Conservation (phyloP, 2,888 invertebrate species). For the Synergus itoensis region DNA sequence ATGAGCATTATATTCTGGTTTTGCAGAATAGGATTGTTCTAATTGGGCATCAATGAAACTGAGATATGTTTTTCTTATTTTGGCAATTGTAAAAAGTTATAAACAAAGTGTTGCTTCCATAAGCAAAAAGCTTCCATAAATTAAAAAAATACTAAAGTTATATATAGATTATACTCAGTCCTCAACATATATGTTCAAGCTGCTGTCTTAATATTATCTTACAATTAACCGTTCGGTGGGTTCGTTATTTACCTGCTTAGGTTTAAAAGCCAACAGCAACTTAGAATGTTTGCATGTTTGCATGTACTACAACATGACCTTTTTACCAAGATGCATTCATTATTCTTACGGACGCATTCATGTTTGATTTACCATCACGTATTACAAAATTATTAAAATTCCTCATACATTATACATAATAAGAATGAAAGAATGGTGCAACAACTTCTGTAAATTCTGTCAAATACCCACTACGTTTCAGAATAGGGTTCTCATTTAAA, state of each 20-base stretch:
- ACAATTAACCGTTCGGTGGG: conserved; percentile 1
- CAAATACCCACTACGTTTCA: no score
- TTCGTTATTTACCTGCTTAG: neutral
- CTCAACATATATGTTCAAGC: neutral
- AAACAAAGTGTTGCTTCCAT: no score
- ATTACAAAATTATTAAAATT: neutral
- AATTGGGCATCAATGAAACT: neutral
- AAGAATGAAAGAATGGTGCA: no score
- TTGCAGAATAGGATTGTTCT: neutral
- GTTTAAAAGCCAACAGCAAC: neutral
- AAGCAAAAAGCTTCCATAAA: no score
- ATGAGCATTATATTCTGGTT: neutral
- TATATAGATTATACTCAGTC: neutral
- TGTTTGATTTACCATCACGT: neutral
- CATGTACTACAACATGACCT: neutral
- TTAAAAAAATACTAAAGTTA: no score
- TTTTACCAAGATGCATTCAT: neutral
- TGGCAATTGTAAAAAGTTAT: no score
- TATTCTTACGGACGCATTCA: neutral
- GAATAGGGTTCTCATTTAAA: no score
- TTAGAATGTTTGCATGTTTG: neutral
- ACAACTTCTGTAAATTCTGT: no score
- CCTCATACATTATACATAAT: neutral
- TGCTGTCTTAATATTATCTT: conserved; percentile 3
- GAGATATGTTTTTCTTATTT: neutral